These are phyloP conservation scores for Acronicta aceris DNA, from an alignment of 2,888 invertebrate genomes.

Conservation along the genomic window DNA sequence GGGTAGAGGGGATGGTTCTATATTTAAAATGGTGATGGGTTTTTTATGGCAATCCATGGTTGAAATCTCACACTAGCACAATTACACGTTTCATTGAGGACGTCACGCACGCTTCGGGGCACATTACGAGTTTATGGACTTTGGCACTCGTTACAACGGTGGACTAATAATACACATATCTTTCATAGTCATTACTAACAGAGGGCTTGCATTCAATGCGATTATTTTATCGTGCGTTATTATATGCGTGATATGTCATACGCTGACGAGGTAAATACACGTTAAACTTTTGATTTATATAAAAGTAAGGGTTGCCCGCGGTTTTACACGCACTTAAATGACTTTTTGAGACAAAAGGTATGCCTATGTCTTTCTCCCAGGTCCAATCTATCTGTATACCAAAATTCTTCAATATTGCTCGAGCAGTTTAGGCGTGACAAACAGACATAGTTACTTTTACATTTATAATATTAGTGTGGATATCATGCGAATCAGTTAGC, in stretches of 20 bases:
- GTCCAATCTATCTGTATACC: too few relatives aligned
- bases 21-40: slow-evolving; percentile 30
- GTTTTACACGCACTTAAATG: too few relatives aligned
- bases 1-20: slow-evolving; percentile 41
- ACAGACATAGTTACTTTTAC: too few relatives aligned
- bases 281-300: slow-evolving; percentile 6
- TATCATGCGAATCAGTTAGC: background rate
- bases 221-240: too few relatives aligned
- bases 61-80: slow-evolving; percentile 59
- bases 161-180: slow-evolving; percentile 47
- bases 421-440: too few relatives aligned
- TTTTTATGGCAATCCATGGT: slow-evolving; percentile 67
- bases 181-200: slow-evolving; percentile 39
- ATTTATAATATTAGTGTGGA: too few relatives aligned
- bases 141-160: slow-evolving; percentile 43
- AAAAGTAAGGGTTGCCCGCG: background rate
- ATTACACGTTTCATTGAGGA: slow-evolving; percentile 50
- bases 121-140: slow-evolving; percentile 49
- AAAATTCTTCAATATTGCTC: too few relatives aligned
- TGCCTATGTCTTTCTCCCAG: too few relatives aligned
- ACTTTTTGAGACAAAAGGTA: too few relatives aligned
- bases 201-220: slow-evolving; percentile 18
- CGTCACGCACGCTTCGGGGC: slow-evolving; percentile 53
- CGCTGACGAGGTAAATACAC: slow-evolving; percentile 11
- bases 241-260: slow-evolving; percentile 15